phyloP scores from a whole-genome alignment of 2,888 invertebrate species.

The Malthinus flaveolus region DNA sequence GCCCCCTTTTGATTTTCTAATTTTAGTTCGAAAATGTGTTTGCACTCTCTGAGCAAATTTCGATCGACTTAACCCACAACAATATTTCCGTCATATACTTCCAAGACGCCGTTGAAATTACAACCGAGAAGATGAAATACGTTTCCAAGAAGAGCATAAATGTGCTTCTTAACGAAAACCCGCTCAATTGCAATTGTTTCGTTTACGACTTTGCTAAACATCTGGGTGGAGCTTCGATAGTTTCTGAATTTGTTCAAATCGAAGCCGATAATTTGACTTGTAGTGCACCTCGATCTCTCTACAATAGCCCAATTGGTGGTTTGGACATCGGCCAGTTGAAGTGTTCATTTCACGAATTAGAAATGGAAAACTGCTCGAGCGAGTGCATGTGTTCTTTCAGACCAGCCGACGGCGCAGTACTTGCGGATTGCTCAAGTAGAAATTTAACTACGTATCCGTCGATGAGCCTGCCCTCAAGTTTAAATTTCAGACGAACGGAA shows the following conservation, averaged over 20 bases:
- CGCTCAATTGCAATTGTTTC: constrained; percentile 64
- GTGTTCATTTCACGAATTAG: constrained; percentile 46
- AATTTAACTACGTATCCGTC: constrained; percentile 50
- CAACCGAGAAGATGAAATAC: not conserved
- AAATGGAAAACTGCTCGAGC: constrained; percentile 54
- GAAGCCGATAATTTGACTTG: constrained; percentile 53
- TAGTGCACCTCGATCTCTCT: not conserved
- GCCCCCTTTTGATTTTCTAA: too few species aligned
- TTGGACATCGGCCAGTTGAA: constrained; percentile 54
- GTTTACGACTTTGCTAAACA: constrained; percentile 60
- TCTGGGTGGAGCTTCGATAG: constrained; percentile 51
- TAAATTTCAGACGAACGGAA: constrained; percentile 31
- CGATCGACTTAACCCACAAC: constrained; percentile 68
- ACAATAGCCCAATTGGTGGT: constrained; percentile 10
- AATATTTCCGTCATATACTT: constrained; percentile 56
- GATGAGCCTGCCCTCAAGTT: constrained; percentile 45
- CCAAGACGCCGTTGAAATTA: constrained; percentile 37
- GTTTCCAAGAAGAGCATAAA: not conserved
- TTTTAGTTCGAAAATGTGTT: too few species aligned
- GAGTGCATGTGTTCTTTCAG: constrained; percentile 61
- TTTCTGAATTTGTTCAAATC: constrained; percentile 32
- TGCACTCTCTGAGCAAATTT: not conserved
- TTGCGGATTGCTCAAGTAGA: constrained; percentile 60
- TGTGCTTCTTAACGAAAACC: constrained; percentile 61
- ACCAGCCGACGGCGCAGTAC: constrained; percentile 53